These are phyloP conservation scores for Herminia tarsipennalis DNA, from an alignment of 2,888 invertebrate species.

Conservation along the genomic window DNA sequence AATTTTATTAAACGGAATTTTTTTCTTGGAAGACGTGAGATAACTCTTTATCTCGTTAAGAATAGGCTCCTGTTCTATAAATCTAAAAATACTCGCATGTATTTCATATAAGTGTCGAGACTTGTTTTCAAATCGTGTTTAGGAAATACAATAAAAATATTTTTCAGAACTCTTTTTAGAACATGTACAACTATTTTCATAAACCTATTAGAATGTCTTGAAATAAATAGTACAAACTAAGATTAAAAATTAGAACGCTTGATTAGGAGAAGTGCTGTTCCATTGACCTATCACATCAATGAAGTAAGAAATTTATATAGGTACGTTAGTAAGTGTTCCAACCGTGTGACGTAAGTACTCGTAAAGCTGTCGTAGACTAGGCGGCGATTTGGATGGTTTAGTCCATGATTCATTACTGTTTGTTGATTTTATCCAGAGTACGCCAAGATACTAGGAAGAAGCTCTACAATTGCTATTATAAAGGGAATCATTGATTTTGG, in stretches of 20 bases:
- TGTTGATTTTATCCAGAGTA: slow-evolving; percentile 29
- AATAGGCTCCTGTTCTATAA: too few relatives aligned
- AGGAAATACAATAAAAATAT: too few relatives aligned
- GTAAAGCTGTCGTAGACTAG: slow-evolving; percentile 21
- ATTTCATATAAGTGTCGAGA: too few relatives aligned
- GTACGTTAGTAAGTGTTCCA: slow-evolving; percentile 49
- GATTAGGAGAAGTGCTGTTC: slow-evolving; percentile 31
- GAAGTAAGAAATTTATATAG: too few relatives aligned
- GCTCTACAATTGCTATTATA: slow-evolving; percentile 4
- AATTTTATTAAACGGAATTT: too few relatives aligned
- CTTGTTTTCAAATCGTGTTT: too few relatives aligned
- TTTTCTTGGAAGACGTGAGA: too few relatives aligned
- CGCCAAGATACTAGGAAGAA: slow-evolving; percentile 11
- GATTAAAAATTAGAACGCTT: slow-evolving; percentile 16
- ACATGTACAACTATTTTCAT: neutral
- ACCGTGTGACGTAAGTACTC: slow-evolving; percentile 57
- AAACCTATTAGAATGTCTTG: neutral
- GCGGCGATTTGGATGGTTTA: slow-evolving; percentile 11
- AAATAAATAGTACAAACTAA: slow-evolving; percentile 3
- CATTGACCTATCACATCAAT: slow-evolving; percentile 55
- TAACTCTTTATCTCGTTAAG: too few relatives aligned
- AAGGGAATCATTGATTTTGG: slow-evolving; percentile 22
- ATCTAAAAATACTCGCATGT: too few relatives aligned
- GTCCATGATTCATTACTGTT: slow-evolving; percentile 31
- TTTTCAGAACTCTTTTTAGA: too few relatives aligned